Percentiles rank a stretch among this genome's conserved stretches.
Conservation (phyloP, 2,888 invertebrate genomes). For the Yponomeuta plumbellus region DNA sequence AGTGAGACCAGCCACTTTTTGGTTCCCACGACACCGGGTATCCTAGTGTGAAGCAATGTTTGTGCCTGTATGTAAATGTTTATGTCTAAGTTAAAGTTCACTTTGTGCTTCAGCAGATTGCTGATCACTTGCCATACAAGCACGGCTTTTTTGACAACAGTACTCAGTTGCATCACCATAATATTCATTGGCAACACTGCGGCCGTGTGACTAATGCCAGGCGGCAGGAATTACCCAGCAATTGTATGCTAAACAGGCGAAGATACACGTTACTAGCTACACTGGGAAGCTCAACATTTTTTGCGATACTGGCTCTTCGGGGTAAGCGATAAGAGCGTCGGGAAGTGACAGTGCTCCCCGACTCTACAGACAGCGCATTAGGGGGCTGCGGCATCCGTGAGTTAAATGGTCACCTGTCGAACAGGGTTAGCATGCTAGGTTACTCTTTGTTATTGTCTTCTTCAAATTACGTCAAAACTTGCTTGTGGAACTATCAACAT, state of each 20-base stretch:
- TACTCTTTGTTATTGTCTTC: neutral
- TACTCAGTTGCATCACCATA: too few relatives aligned
- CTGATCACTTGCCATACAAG: too few relatives aligned
- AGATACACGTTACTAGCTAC: conserved; percentile 1
- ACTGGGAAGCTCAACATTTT: neutral
- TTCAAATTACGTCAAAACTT: neutral
- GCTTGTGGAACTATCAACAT: neutral
- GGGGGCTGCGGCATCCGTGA: neutral
- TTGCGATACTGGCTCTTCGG: neutral
- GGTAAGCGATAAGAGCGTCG: conserved; percentile 23
- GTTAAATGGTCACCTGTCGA: conserved; percentile 1
- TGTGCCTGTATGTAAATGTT: too few relatives aligned
- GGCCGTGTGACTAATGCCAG: conserved; percentile 62
- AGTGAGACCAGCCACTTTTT: too few relatives aligned
- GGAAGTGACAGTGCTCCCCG: neutral
- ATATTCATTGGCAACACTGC: too few relatives aligned
- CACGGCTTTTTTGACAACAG: too few relatives aligned
- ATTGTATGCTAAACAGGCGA: conserved; percentile 65
- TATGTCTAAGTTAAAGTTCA: too few relatives aligned
- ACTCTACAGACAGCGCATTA: neutral
- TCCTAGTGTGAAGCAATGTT: too few relatives aligned
- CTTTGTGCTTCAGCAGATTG: too few relatives aligned
- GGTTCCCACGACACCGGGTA: too few relatives aligned
- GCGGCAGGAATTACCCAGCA: conserved; percentile 60
- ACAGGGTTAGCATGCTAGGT: neutral